Percentiles rank a stretch among this genome's conserved stretches.
Conservation (phyloP, 2,888 invertebrate genomes). For the Lucinisca nassula region DNA sequence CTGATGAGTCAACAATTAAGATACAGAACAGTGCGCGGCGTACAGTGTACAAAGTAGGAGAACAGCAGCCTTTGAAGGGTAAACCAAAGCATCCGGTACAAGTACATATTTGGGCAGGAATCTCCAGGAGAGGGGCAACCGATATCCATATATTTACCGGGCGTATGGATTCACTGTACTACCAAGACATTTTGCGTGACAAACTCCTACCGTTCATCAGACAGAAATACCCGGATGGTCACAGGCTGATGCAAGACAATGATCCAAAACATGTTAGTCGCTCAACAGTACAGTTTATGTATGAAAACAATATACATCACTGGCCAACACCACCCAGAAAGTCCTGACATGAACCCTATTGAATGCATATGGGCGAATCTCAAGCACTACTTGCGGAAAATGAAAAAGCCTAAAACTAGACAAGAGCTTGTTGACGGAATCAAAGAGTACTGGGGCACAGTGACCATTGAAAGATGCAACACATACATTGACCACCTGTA, state of each 20-base stretch:
- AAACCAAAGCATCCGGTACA: conserved; percentile 11
- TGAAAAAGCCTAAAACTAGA: background rate
- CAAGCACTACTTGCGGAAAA: conserved; percentile 11
- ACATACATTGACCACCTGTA: conserved; percentile 28
- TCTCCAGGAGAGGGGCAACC: conserved; percentile 15
- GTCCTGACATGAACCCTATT: conserved; percentile 22
- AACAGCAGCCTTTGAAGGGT: background rate
- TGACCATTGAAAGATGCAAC: background rate
- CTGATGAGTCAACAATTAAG: conserved; percentile 16
- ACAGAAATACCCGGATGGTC: background rate
- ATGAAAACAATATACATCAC: conserved; percentile 22
- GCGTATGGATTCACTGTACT: conserved; percentile 18
- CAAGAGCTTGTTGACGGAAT: conserved; percentile 25
- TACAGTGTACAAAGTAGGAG: background rate
- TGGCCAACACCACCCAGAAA: conserved; percentile 38
- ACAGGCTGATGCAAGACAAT: conserved; percentile 33
- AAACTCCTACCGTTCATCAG: background rate
- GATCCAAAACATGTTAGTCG: conserved; percentile 36
- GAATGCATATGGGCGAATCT: conserved; percentile 12
- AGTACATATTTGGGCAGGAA: conserved; percentile 33
- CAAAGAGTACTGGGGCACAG: background rate
- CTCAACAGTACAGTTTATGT: conserved; percentile 1
- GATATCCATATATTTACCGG: conserved; percentile 22
- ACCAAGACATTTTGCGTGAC: background rate
- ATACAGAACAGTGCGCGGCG: background rate